These are phyloP conservation scores for Epiblema foenella DNA, from an alignment of 2,888 invertebrate genomes.

Conservation along the genomic window DNA sequence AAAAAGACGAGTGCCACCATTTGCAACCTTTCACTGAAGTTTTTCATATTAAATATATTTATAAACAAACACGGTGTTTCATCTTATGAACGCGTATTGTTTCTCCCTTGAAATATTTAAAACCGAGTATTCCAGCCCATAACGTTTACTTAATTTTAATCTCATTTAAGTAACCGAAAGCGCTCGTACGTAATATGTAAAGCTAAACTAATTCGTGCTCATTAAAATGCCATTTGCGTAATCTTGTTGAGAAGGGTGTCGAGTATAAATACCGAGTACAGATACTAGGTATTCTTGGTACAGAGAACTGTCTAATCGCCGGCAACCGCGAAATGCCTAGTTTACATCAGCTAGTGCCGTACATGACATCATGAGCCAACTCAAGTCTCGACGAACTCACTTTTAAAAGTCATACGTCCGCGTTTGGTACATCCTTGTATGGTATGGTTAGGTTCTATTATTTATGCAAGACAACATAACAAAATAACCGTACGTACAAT, in stretches of 20 bases:
- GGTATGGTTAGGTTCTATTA: no score
- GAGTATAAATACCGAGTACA: conserved; percentile 11
- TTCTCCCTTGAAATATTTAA: conserved; percentile 13
- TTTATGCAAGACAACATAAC: no score
- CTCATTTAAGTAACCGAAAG: conserved; percentile 41
- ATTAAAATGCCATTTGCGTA: conserved; percentile 45
- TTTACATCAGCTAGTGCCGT: no score
- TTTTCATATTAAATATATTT: neutral
- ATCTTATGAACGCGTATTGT: conserved; percentile 5
- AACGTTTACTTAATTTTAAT: conserved; percentile 43
- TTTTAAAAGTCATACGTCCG: no score
- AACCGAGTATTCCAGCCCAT: conserved; percentile 21
- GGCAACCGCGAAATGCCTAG: neutral
- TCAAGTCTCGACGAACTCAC: no score
- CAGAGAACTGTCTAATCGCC: neutral
- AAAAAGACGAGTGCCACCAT: no score
- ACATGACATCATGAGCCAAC: no score
- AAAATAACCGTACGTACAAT: no score
- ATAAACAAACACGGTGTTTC: conserved; percentile 3
- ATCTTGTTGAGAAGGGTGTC: conserved; percentile 31
- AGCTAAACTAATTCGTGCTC: conserved; percentile 44
- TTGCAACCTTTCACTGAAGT: neutral
- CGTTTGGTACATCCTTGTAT: no score
- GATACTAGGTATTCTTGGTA: conserved; percentile 12
- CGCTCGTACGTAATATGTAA: conserved; percentile 43